Evolutionary conservation across 2,113 vertebrate species (phyloP).

Genomic region (Vulpes vulpes): DNA sequence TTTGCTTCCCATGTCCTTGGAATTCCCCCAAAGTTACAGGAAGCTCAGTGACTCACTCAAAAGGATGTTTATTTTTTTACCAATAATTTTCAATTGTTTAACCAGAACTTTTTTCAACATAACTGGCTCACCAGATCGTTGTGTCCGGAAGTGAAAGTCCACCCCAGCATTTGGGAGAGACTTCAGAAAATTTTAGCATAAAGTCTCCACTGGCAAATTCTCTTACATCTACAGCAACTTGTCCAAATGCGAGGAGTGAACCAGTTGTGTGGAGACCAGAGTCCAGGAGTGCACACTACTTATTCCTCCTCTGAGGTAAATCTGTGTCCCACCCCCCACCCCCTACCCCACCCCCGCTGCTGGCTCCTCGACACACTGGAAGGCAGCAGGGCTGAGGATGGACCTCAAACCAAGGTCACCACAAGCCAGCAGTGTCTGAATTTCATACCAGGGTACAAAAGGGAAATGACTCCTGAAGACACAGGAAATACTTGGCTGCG

Average conservation of each 20-base stretch:
- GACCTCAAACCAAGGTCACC: neutral
- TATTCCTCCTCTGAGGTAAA: neutral
- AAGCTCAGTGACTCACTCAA: neutral
- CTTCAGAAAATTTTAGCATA: accelerated
- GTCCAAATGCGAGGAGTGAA: neutral
- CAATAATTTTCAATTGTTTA: neutral
- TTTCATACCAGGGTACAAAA: neutral
- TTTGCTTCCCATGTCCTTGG: neutral
- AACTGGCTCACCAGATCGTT: too few relatives aligned
- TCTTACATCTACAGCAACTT: accelerated
- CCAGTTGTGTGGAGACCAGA: neutral
- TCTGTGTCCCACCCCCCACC: accelerated
- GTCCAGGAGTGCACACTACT: accelerated
- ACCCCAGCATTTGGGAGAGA: neutral
- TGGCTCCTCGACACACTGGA: neutral
- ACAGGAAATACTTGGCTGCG: neutral
- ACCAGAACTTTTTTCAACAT: neutral
- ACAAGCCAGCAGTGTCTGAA: neutral
- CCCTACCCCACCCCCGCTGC: too few relatives aligned
- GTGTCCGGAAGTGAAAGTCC: neutral
- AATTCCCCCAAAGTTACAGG: neutral
- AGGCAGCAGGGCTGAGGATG: neutral
- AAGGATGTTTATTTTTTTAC: neutral
- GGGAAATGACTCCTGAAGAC: neutral
- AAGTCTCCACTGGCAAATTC: neutral